A percentile compares a stretch with the other conserved stretches of the same genome.
Evolutionary conservation across 2,113 vertebrate genomes (phyloP).

Genomic region (Gadus macrocephalus): DNA sequence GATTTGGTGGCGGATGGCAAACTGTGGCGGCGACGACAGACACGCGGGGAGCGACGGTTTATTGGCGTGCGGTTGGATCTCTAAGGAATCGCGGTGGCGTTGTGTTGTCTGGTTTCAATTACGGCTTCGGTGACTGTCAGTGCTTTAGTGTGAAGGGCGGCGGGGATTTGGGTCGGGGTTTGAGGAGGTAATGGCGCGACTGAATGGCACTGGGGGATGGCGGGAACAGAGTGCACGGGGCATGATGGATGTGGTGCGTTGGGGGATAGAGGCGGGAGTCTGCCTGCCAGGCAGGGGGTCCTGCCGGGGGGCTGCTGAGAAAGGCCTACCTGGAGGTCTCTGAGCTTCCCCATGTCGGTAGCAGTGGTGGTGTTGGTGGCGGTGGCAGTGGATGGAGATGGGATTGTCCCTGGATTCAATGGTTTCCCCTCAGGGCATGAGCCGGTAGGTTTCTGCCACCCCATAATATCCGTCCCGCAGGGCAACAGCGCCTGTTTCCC

Average conservation of each 20-base stretch:
- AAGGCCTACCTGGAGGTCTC: slow-evolving; percentile 16
- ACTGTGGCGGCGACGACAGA: slow-evolving; percentile 39
- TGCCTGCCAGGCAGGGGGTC: slow-evolving; percentile 20
- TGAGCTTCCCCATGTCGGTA: slow-evolving; percentile 10
- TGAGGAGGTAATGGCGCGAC: slow-evolving; percentile 5
- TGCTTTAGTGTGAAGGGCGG: slow-evolving; percentile 32
- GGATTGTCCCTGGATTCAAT: slow-evolving; percentile 19
- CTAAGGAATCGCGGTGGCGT: background rate
- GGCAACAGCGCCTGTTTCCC: slow-evolving; percentile 45
- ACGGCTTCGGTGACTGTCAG: slow-evolving; percentile 53
- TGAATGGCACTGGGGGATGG: background rate
- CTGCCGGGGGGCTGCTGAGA: slow-evolving; percentile 28
- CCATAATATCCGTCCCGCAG: slow-evolving; percentile 6
- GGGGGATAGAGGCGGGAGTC: slow-evolving; percentile 38
- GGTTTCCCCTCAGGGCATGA: slow-evolving; percentile 19
- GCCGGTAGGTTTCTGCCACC: slow-evolving; percentile 8
- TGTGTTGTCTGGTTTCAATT: slow-evolving; percentile 43
- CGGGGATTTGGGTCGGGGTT: slow-evolving; percentile 12
- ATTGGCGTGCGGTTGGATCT: background rate
- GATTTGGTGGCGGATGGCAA: slow-evolving; percentile 50
- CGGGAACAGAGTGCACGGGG: slow-evolving; percentile 35
- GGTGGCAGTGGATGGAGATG: background rate
- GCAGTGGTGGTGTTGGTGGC: slow-evolving; percentile 6
- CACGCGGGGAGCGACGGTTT: slow-evolving; percentile 22
- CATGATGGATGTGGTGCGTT: slow-evolving; percentile 42